Base-by-base conservation (phyloP, 2,797 vertebrate genomes). In the Eleutherodactylus coqui region DNA sequence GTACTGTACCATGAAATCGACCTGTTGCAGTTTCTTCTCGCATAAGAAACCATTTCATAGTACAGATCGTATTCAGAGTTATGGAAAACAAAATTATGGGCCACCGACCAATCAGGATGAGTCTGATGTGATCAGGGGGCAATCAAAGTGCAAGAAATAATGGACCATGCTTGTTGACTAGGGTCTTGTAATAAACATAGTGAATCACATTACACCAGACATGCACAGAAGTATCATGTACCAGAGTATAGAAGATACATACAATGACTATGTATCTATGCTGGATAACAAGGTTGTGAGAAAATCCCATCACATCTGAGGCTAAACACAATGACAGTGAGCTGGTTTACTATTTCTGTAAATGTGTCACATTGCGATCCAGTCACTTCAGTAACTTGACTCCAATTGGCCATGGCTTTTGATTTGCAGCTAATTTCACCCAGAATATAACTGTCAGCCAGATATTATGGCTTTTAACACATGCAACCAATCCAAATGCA, bases 401-500 rank as follows among this genome's bases (percentile, higher is more conserved):
- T 83, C 36, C n/a, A 83, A 43, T 27, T 43, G 81, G 51, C 51
- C 24, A 7, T 13, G 24, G n/a, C 49, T 41, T 75, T 41, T 60
- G 49, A 58, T 53, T 58, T 58, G 53, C 51, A 60, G 51, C 19
- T 36, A 34, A 21, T 49, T 41, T 53, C 32, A 60, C 5, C 38
- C 67, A 53, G 41, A 83, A 72, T 47, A 70, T 51, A 45, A 27
- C 41, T 72, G 64, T 47, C 27, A 51, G 64, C 29, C 80, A 82
- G 49, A 27, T 36, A 82, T 82, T 70, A 53, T 34, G 55, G 47
- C 51, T 82, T 73, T 72, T 34, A 58, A 55, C 47, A 58, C 11
- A 13, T 73, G 32, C 53, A 55, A 29, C 51, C 81, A 45, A 83
- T 83, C 69, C 81, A 75, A 89, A 85, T 84, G 91, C 43, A 83